Percentiles rank a stretch among this genome's conserved stretches.
Conservation (phyloP, 2,888 invertebrate genomes). For the Elysia crispata region DNA sequence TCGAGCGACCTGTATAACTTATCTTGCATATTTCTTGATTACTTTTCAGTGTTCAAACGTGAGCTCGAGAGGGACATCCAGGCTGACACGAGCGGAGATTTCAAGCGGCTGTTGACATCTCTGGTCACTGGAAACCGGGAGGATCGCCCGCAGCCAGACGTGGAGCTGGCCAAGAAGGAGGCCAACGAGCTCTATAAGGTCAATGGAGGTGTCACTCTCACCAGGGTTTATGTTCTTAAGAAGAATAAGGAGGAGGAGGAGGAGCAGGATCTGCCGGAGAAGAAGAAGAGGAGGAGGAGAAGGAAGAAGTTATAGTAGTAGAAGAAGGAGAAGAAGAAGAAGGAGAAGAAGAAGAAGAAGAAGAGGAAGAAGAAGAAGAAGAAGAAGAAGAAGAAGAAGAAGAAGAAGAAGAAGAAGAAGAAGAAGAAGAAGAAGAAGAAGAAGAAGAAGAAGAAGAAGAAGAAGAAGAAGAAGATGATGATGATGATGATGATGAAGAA, state of each 20-base stretch:
- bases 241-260: too few species aligned
- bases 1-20: background rate
- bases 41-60: slow-evolving; percentile 62
- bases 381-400: background rate
- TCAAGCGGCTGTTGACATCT: slow-evolving; percentile 76
- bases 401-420: slow-evolving; percentile 11
- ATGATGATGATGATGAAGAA: too few species aligned
- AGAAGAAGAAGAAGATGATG: slow-evolving; percentile 16
- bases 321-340: background rate
- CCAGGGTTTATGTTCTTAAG: too few species aligned
- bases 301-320: too few species aligned
- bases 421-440: slow-evolving; percentile 17
- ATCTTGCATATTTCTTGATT: slow-evolving; percentile 34
- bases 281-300: too few species aligned
- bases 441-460: slow-evolving; percentile 12
- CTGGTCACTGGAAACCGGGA: slow-evolving; percentile 63
- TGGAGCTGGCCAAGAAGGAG: slow-evolving; percentile 63
- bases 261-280: too few species aligned
- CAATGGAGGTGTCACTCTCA: too few species aligned
- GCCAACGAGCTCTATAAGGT: slow-evolving; percentile 66
- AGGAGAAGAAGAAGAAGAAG: slow-evolving; percentile 17
- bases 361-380: slow-evolving; percentile 1
- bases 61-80: slow-evolving; percentile 68
- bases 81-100: slow-evolving; percentile 69
- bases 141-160: slow-evolving; percentile 56